Evolutionary conservation across 1,140 invertebrate genomes (phyloP).

Genomic region (Megalonaias nervosa): DNA sequence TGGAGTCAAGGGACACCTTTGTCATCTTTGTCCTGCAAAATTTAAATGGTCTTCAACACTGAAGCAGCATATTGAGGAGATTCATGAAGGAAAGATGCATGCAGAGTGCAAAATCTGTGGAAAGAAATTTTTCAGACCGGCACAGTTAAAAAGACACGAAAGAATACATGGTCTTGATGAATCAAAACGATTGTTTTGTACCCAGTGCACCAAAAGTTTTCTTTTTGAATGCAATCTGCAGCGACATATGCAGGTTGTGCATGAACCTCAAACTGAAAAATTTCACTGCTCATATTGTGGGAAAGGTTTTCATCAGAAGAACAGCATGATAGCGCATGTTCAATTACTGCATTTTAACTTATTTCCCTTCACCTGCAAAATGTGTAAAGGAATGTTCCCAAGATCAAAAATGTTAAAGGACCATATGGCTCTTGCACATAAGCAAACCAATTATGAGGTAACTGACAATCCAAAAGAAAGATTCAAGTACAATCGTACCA

Average conservation of each 20-base stretch:
- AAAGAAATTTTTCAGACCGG: constrained; percentile 51
- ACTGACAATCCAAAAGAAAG: constrained; percentile 12
- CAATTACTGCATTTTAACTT: constrained; percentile 54
- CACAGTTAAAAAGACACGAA: constrained; percentile 50
- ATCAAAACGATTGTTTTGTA: constrained; percentile 45
- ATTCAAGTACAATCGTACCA: constrained; percentile 47
- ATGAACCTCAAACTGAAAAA: constrained; percentile 42
- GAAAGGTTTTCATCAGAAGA: constrained; percentile 53
- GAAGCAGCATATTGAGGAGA: constrained; percentile 56
- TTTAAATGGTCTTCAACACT: constrained; percentile 50
- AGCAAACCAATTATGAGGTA: constrained; percentile 30
- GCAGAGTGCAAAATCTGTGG: constrained; percentile 45
- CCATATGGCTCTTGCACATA: constrained; percentile 50
- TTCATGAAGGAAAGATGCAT: constrained; percentile 49
- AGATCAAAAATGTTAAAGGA: constrained; percentile 36
- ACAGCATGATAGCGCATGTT: constrained; percentile 53
- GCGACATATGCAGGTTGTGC: constrained; percentile 46
- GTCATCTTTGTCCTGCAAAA: constrained; percentile 48
- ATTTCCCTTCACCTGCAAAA: constrained; percentile 47
- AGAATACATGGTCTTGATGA: constrained; percentile 46
- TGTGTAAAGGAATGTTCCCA: constrained; percentile 47
- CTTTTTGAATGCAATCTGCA: constrained; percentile 50
- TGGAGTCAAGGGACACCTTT: constrained; percentile 39
- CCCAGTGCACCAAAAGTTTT: constrained; percentile 48
- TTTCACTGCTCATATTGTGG: constrained; percentile 64